Percentiles rank a stretch among this genome's conserved stretches.
Conservation (phyloP, 2,113 vertebrate genomes). For the Myotis davidii region DNA sequence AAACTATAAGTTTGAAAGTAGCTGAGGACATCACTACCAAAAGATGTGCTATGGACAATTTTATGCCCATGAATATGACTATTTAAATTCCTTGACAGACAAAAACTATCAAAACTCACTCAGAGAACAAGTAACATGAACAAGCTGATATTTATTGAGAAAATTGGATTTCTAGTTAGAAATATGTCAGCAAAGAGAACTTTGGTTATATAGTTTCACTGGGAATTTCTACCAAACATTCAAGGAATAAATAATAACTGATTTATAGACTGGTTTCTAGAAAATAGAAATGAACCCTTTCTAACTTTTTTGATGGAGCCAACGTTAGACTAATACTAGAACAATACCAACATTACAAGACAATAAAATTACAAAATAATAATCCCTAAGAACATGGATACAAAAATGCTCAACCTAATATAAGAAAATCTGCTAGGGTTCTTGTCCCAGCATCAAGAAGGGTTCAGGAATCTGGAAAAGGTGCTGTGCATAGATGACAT, state of each 20-base stretch:
- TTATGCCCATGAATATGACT: not conserved
- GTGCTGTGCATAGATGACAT: too few relatives aligned
- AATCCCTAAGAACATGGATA: not conserved
- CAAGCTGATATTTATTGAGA: not conserved
- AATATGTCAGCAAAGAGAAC: not conserved
- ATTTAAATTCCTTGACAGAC: not conserved
- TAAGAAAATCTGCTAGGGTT: not conserved
- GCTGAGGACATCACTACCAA: not conserved
- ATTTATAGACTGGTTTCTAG: not conserved
- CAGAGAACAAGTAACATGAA: not conserved
- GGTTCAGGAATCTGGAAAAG: too few relatives aligned
- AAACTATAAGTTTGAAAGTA: not conserved
- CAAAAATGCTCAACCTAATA: not conserved
- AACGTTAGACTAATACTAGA: not conserved
- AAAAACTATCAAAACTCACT: not conserved
- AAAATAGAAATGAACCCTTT: not conserved
- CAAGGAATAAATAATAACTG: not conserved
- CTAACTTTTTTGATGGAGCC: not conserved
- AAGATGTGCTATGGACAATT: not conserved
- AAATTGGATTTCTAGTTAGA: not conserved
- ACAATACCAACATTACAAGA: not conserved
- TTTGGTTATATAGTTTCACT: not conserved
- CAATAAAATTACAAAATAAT: not conserved
- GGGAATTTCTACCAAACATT: not conserved
- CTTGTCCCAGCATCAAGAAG: too few relatives aligned